These are phyloP conservation scores for Channallabes apus DNA, from an alignment of 2,797 vertebrate species.

Conservation along the genomic window DNA sequence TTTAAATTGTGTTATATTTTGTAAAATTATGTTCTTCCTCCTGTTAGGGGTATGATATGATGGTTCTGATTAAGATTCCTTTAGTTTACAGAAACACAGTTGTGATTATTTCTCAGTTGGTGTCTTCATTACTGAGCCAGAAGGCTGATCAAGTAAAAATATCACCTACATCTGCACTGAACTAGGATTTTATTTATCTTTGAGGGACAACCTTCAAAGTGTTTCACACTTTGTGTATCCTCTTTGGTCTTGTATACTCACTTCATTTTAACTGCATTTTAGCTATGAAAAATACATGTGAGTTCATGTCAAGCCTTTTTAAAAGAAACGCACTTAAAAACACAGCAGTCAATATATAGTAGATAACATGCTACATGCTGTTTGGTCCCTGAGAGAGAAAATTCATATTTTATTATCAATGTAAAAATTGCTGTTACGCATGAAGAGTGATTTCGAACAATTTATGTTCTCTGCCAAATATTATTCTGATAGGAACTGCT, in stretches of 20 bases:
- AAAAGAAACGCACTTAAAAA: not conserved
- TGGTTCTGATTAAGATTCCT: not conserved
- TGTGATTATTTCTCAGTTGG: not conserved
- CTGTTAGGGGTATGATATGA: not conserved
- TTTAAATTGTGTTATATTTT: not conserved
- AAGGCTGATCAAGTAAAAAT: not conserved
- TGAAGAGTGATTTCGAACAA: not conserved
- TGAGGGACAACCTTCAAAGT: not conserved
- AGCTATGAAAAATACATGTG: not conserved
- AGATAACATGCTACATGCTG: not conserved
- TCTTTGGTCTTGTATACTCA: not conserved
- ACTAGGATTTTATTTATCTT: not conserved
- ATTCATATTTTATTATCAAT: not conserved
- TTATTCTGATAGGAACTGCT: too few relatives aligned
- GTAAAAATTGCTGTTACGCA: not conserved
- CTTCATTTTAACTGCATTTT: not conserved
- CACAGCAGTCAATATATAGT: not conserved
- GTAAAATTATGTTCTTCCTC: not conserved
- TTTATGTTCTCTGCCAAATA: not conserved
- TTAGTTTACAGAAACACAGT: not conserved
- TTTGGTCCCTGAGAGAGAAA: not conserved
- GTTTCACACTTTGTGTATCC: not conserved
- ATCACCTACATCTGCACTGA: not conserved
- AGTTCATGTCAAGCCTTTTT: not conserved
- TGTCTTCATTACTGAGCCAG: conserved; percentile 14